Percentiles rank a stretch among this genome's conserved stretches.
phyloP scores from a whole-genome alignment of 2,888 invertebrate species.

The Pammene fasciana region DNA sequence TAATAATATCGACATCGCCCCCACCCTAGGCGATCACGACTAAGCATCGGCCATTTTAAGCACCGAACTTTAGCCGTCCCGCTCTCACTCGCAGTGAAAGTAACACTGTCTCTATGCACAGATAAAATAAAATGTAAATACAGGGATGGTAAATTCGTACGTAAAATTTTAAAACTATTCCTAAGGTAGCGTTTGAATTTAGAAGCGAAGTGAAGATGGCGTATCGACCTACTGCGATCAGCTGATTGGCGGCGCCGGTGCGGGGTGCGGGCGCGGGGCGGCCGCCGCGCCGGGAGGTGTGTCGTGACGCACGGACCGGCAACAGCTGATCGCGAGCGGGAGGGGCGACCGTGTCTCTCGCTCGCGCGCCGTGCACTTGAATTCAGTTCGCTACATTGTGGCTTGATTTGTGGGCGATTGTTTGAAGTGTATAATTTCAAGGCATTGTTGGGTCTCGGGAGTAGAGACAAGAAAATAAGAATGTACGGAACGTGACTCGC shows the following conservation, averaged over 20 bases:
- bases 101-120: background rate
- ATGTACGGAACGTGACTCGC: background rate
- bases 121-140: constrained; percentile 54
- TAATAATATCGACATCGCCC: constrained; percentile 80
- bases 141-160: constrained; percentile 37
- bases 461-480: background rate
- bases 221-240: constrained; percentile 71
- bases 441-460: background rate
- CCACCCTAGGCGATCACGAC: constrained; percentile 82
- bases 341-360: constrained; percentile 17
- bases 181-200: constrained; percentile 7
- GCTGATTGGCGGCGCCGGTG: constrained; percentile 70
- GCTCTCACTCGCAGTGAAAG: constrained; percentile 55
- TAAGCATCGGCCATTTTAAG: constrained; percentile 80
- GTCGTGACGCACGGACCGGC: constrained; percentile 37
- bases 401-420: constrained; percentile 3
- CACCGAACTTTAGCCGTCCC: constrained; percentile 70
- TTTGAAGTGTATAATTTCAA: constrained; percentile 2
- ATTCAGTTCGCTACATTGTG: constrained; percentile 15
- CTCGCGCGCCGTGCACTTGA: constrained; percentile 36
- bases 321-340: constrained; percentile 39
- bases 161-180: constrained; percentile 6
- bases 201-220: constrained; percentile 29
- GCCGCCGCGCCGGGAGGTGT: constrained; percentile 42
- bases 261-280: constrained; percentile 45